Percentiles rank a stretch among this genome's conserved stretches.
Evolutionary conservation across 2,797 vertebrate genomes (phyloP).

Genomic region (Craterocephalus amniculus): DNA sequence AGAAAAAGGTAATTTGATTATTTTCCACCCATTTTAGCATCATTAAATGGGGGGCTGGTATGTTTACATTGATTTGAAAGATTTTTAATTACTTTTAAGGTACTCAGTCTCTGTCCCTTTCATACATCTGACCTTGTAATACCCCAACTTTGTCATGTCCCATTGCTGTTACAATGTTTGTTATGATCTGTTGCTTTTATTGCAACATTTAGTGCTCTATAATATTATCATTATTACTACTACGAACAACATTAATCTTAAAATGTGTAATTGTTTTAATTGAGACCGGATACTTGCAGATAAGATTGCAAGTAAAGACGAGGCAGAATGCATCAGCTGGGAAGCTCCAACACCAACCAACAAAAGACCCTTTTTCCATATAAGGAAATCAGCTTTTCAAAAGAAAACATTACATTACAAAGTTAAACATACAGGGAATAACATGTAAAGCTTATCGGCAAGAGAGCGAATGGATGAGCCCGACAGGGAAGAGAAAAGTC

Average conservation of each 20-base stretch:
- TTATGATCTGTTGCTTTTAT: too few species aligned
- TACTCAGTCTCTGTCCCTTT: too few species aligned
- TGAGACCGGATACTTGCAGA: not conserved
- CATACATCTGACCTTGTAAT: too few species aligned
- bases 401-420: conserved; percentile 11
- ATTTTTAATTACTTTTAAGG: too few species aligned
- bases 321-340: not conserved
- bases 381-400: not conserved
- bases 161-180: not conserved
- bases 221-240: not conserved
- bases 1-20: too few species aligned
- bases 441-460: not conserved
- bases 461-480: not conserved
- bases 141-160: too few species aligned
- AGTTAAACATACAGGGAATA: conserved; percentile 2
- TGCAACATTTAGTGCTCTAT: too few species aligned
- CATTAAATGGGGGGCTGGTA: too few species aligned
- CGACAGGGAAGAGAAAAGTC: not conserved
- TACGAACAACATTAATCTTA: not conserved
- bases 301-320: not conserved
- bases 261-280: not conserved
- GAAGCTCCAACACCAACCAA: not conserved
- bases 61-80: too few species aligned
- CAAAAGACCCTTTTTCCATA: not conserved
- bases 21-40: too few species aligned